These are phyloP conservation scores for Carcinoscorpius rotundicauda DNA, from an alignment of 1,140 invertebrate genomes.

Conservation along the genomic window DNA sequence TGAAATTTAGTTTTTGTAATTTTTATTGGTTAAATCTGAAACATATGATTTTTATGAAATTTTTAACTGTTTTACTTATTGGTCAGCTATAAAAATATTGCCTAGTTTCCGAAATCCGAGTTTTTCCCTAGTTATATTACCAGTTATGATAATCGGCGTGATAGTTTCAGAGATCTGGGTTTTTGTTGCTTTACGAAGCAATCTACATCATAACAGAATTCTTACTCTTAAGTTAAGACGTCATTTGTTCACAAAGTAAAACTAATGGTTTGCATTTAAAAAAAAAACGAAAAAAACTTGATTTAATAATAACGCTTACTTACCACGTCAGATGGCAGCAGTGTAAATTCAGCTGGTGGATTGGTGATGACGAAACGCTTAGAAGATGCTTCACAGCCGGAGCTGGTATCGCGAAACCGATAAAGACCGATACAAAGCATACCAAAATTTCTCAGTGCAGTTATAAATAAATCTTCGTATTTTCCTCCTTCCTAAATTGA, in stretches of 20 bases:
- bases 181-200: background rate
- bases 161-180: no score
- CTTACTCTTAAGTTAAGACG: background rate
- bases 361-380: conserved; percentile 94
- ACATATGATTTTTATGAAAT: no score
- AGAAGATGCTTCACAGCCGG: conserved; percentile 26
- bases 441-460: conserved; percentile 89
- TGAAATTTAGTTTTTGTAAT: no score
- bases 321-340: conserved; percentile 94
- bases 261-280: background rate
- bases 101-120: no score
- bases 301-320: conserved; percentile 8
- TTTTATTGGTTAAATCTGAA: no score
- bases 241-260: background rate
- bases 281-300: background rate
- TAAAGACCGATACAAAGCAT: conserved; percentile 99
- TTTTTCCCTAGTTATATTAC: no score
- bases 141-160: no score
- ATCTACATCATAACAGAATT: background rate
- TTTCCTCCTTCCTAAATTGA: conserved; percentile 59
- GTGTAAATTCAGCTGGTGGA: conserved; percentile 89
- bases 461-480: conserved; percentile 92
- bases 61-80: no score
- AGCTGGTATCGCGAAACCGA: conserved; percentile 43
- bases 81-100: no score